Evolutionary conservation across 2,113 vertebrate species (phyloP), one percentile per base, ranked within the genome.

Genomic region (Rhynchomys soricoides): DNA sequence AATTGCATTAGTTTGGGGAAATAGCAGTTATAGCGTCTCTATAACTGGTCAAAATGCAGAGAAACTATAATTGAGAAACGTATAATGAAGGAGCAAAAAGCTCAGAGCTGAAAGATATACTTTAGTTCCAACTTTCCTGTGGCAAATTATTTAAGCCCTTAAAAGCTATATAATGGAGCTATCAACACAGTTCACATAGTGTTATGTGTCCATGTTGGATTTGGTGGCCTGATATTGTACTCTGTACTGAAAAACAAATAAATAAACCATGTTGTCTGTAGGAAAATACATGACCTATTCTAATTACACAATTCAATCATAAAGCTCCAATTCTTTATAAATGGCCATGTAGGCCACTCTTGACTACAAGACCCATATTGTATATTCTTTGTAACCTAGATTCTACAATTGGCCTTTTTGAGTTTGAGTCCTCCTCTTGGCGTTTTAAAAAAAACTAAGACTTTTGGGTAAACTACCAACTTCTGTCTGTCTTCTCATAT

Each of bases 61-160:
- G 77, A 37, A 15, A 87, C 50, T 31, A 45, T 37, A 87, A 95
- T 31, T 21, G 12, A 97, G 50, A 93, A 48, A 83, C 89, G 43
- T 55, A 48, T 81, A 88, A 90, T 79, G 57, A 92, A 93, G 92
- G 16, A 90, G 12, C 64, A 92, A 64, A 75, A 52, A 71, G 88
- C 15, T 95, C 40, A 90, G 81, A 95, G 37, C 55, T 86, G 73
- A 92, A 96, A 94, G 74, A 62, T 68, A 81, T 50, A 77, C 66
- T 95, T 50, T 68, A 83, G 43, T 90, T 92, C 50, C 16, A 95
- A 82, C 89, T 92, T 91, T 73, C 19, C 64, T 81, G 86, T 17
- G 29, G 40, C 40, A 93, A 83, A 68, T 82, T 73, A 73, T 37
- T 91, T 88, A 91, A 87, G 71, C 34, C n/a, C 34, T 75, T 88